These are phyloP conservation scores for Rhopilema esculentum DNA, from an alignment of 30 jellyfish, hydroid and myxozoan species.

Conservation along the genomic window DNA sequence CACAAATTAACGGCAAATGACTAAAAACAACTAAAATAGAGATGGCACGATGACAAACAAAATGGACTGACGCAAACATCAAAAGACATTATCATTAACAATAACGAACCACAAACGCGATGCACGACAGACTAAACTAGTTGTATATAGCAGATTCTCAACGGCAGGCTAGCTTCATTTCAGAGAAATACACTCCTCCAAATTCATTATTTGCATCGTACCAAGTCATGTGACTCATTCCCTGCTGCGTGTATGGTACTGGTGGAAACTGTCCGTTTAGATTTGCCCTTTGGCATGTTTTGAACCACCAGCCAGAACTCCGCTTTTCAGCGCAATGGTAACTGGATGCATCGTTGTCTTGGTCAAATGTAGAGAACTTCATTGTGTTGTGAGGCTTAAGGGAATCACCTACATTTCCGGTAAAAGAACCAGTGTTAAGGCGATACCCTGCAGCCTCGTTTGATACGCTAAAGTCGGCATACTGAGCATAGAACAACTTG, in stretches of 20 bases:
- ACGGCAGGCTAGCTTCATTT: background rate
- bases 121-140: too few species aligned
- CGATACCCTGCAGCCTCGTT: slow-evolving; percentile 1
- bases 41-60: too few species aligned
- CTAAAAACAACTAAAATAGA: too few species aligned
- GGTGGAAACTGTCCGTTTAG: background rate
- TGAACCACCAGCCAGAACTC: background rate
- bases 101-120: too few species aligned
- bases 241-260: background rate
- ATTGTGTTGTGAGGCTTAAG: background rate
- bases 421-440: background rate
- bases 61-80: too few species aligned
- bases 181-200: background rate
- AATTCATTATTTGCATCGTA: background rate
- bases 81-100: too few species aligned
- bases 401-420: slow-evolving; percentile 34
- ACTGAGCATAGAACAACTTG: slow-evolving; percentile 7
- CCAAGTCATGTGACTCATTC: background rate
- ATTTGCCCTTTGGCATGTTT: background rate
- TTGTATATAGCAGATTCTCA: background rate
- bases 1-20: too few species aligned
- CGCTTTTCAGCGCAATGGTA: slow-evolving; percentile 2
- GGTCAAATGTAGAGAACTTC: slow-evolving; percentile 13
- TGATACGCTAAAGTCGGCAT: background rate
- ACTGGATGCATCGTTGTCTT: slow-evolving; percentile 2